Conservation (phyloP, 2,113 vertebrate genomes). For the Stictonetta naevosa region DNA sequence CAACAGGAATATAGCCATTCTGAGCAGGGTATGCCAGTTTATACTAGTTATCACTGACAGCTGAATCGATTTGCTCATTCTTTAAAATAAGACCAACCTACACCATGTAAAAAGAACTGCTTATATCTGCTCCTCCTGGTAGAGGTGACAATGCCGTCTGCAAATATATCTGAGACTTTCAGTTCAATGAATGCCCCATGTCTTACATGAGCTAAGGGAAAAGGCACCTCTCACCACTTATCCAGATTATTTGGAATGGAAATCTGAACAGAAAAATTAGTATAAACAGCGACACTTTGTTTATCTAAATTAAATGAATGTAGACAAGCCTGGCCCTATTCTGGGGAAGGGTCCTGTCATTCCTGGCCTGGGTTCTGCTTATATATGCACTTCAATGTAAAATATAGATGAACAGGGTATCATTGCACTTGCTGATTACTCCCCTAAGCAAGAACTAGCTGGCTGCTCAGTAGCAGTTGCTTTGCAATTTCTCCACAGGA, state of each 20-base stretch:
- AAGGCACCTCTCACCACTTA: background rate
- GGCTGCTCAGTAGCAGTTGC: background rate
- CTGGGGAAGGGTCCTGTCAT: background rate
- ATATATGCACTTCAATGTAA: background rate
- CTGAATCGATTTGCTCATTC: background rate
- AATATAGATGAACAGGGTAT: background rate
- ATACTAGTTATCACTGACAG: rapidly evolving
- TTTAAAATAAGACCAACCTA: background rate
- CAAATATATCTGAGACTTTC: background rate
- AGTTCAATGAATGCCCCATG: background rate
- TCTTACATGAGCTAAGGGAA: background rate
- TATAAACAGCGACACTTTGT: background rate
- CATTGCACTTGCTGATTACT: background rate
- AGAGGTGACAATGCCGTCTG: background rate
- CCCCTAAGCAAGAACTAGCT: background rate
- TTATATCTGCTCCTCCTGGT: background rate
- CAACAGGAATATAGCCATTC: background rate
- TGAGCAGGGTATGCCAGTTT: background rate
- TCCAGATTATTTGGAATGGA: background rate
- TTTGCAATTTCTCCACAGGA: background rate
- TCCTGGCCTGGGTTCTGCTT: background rate
- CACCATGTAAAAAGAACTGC: background rate
- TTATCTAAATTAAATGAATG: background rate
- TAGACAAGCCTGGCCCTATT: background rate
- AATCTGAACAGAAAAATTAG: background rate